Base-by-base conservation (phyloP, 1,140 invertebrate genomes). In the Atta cephalotes region DNA sequence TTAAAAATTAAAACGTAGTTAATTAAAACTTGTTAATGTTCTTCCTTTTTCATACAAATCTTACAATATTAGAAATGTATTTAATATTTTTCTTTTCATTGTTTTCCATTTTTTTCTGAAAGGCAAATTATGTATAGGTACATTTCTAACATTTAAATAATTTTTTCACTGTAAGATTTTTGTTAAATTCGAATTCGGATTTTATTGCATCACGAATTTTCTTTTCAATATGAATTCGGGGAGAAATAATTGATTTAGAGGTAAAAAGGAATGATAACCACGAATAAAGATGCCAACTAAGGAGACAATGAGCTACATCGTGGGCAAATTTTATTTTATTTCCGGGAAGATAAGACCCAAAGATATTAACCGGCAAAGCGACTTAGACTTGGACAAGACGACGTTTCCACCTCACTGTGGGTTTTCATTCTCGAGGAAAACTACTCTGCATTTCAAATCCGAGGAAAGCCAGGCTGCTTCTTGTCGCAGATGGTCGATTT, bases 361-460 rank as follows among this genome's bases (percentile, higher is more conserved):
- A 85, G 84, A 85, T 84, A 90, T 90, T 90, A 90, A 90, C 89
- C 78, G 77, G 77, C 89, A 80, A 86, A 87, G 81, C 88, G 89
- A 90, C 86, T 90, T 90, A 63, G 80, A 87, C 87, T 88, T 79
- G 89, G 81, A 88, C 89, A 89, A 88, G 89, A 85, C 77, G 86
- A 89, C 85, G 88, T 84, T 84, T 89, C 88, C 78, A 89, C 72
- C 74, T 78, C 88, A 86, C 77, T 71, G 58, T 31, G 66, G 89
- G 51, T 89, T 89, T 82, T 88, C 87, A 86, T 85, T 87, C 85
- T 78, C 79, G 78, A 70, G 78, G 78, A 53, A 70, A 86, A 85
- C 89, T 90, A 71, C 56, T 90, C 89, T 90, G 89, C 89, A 90
- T 90, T 90, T 90, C 89, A 90, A 90, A 90, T 90, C 86, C 81